Evolutionary conservation across 2,797 vertebrate species (phyloP), one percentile per base, ranked within the genome.

Genomic region (Caiman crocodilus): DNA sequence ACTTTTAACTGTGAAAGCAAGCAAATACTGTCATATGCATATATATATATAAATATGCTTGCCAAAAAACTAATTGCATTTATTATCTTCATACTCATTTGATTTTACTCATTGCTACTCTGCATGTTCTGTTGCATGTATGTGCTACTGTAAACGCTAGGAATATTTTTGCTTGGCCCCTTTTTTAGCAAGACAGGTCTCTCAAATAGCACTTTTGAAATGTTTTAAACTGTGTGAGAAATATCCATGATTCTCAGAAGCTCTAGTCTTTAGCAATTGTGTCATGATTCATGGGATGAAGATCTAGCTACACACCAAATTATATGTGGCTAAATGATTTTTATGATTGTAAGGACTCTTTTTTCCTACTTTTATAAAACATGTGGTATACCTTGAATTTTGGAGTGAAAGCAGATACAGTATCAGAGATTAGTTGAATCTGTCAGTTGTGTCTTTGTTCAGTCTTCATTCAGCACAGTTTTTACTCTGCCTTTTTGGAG

Each of bases 401-500:
- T n/a, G 5, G 42, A 60, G 20, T 84, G 56, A 56, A 75, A 60
- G 30, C 26, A 61, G 75, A 58, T 67, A 57, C 79, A 73, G 79
- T 80, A 78, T 78, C 25, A 30, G 79, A 64, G 74, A 28, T 25
- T 77, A 88, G 87, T 77, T 42, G 79, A 82, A 82, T 74, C 63
- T 90, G 92, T 85, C 69, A 69, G 90, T 84, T 69, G 78, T 87
- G 88, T 82, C 88, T 87, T 92, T 79, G 94, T 93, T 92, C 95
- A 79, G 95, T 92, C 90, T 91, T 97, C 80, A 82, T 87, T 94
- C 91, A 97, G 77, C 92, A 95, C 96, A 96, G 87, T 97, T 97
- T 90, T 93, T 87, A 95, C 89, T 96, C 92, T 97, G 94, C 79
- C 90, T 97, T 96, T 97, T 85, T 92, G 94, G 92, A 97, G 95